Evolutionary conservation across 2,113 vertebrate species (phyloP).

Genomic region (Reinhardtius hippoglossoides): DNA sequence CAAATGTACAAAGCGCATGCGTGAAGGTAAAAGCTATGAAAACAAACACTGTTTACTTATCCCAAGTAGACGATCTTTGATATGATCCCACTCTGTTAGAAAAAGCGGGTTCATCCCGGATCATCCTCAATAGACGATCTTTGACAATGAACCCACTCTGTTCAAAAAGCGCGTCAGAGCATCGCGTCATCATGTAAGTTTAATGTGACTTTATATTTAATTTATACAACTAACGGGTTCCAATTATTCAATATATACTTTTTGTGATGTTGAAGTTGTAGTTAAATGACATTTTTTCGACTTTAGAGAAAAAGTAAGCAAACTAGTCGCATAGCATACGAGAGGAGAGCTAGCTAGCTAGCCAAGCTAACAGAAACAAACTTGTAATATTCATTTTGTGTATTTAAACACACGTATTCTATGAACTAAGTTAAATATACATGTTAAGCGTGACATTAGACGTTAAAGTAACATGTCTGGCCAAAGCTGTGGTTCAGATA

Average conservation of each 20-base stretch:
- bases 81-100: too few relatives aligned
- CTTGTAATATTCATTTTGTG: neutral
- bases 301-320: neutral
- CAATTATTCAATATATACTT: too few relatives aligned
- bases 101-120: too few relatives aligned
- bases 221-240: neutral
- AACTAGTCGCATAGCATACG: neutral
- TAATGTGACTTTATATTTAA: neutral
- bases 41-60: too few relatives aligned
- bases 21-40: too few relatives aligned
- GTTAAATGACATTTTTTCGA: neutral
- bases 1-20: too few relatives aligned
- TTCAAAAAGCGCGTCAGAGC: neutral
- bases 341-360: constrained; percentile 2
- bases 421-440: neutral
- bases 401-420: neutral
- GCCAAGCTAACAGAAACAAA: constrained; percentile 2
- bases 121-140: constrained; percentile 1
- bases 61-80: too few relatives aligned
- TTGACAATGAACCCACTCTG: neutral
- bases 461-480: neutral
- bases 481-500: neutral
- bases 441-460: too few relatives aligned
- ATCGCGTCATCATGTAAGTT: constrained; percentile 38
- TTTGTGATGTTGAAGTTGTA: neutral